These are phyloP conservation scores for Toxostoma redivivum DNA, from an alignment of 2,113 vertebrate genomes.

Conservation along the genomic window DNA sequence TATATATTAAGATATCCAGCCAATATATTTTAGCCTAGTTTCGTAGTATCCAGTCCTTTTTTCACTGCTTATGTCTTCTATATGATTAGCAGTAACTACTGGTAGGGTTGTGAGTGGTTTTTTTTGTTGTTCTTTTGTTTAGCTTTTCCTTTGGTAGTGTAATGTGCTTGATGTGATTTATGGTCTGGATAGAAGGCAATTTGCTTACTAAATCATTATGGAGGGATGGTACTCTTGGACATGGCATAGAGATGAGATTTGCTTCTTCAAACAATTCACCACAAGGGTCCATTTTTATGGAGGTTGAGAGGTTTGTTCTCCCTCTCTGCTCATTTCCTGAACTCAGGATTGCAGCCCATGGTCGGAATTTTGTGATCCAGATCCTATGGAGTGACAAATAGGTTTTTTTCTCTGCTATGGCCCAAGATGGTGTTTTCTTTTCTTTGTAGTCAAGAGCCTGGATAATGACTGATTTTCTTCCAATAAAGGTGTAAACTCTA, in stretches of 20 bases:
- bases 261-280: not conserved
- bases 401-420: not conserved
- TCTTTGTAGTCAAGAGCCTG: not conserved
- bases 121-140: not conserved
- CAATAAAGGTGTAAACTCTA: not conserved
- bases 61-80: not conserved
- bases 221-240: not conserved
- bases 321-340: not conserved
- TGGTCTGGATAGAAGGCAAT: rapidly evolving
- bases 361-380: not conserved
- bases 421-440: not conserved
- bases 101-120: not conserved
- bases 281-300: not conserved
- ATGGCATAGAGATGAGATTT: rapidly evolving
- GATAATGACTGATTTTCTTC: not conserved
- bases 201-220: not conserved
- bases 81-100: not conserved
- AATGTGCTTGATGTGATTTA: not conserved
- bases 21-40: not conserved
- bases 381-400: not conserved
- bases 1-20: not conserved
- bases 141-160: not conserved
- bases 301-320: not conserved
- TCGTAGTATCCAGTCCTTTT: not conserved
- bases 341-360: rapidly evolving